phyloP scores from a whole-genome alignment of 2,888 invertebrate species.

The Coremacera marginata region DNA sequence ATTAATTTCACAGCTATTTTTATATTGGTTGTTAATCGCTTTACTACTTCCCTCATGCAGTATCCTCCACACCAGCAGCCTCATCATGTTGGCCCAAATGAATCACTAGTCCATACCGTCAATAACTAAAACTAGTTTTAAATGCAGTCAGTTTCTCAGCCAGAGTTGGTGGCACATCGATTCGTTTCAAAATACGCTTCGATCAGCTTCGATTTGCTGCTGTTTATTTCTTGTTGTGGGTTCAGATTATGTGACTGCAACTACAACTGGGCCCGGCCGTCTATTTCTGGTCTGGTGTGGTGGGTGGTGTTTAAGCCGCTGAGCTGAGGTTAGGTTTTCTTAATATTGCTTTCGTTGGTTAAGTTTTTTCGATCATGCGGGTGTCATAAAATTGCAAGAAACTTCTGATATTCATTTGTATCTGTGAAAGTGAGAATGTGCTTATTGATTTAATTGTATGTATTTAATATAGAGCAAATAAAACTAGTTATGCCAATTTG shows the following conservation, averaged over 20 bases:
- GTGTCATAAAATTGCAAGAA: neutral
- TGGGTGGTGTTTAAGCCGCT: constrained; percentile 15
- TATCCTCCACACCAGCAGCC: no score
- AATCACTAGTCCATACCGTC: neutral
- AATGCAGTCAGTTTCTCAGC: neutral
- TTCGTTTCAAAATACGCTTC: neutral
- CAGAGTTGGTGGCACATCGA: neutral
- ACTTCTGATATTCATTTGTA: neutral
- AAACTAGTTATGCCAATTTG: no score
- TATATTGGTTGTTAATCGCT: neutral
- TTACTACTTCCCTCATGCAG: neutral
- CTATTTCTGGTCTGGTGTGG: neutral
- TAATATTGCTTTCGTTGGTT: constrained; percentile 25
- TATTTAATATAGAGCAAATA: no score
- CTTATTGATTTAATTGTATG: no score
- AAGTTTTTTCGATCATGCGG: constrained; percentile 1
- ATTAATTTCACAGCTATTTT: constrained; percentile 30
- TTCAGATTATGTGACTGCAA: neutral
- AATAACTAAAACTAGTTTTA: neutral
- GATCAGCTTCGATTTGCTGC: neutral
- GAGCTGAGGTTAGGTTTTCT: constrained; percentile 24
- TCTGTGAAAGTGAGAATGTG: neutral
- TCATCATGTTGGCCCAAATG: neutral
- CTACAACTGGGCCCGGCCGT: neutral
- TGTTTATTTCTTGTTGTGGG: neutral